Base-by-base conservation (phyloP, 2,888 invertebrate genomes). In the Formica aserva region DNA sequence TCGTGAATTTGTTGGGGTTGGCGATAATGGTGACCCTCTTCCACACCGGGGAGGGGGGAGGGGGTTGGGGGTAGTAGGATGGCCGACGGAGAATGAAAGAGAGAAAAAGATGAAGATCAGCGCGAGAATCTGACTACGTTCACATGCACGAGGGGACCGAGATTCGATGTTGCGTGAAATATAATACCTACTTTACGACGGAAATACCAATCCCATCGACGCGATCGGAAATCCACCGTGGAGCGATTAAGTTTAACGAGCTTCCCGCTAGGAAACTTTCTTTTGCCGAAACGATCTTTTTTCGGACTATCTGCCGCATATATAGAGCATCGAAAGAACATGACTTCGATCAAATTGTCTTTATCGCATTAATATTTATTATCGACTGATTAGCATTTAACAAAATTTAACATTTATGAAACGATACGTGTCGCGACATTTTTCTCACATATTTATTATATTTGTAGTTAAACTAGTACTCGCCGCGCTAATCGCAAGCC, bases 1-100 rank as follows among this genome's bases (percentile, higher is more conserved):
- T 81, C 83, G 87, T 86, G 90, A 91, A 91, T 91, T 91, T 91
- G 91, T 91, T 89, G 86, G 90, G 89, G 89, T 90, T 85, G 82
- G 83, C 82, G 91, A 91, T 91, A 91, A 91, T 90, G 85, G 91
- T 85, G 89, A 87, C 87, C 87, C 90, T 88, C 83, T 83, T 78
- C 86, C 41, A 83, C 55, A 45, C 41, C 3, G 41, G 38, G 38
- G 38, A 1, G 38, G 41, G 41, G 45, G 45, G 2, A 3, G 45
- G 13, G 15, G 11, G 9, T 26, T 32, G 57, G 63, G 82, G 65
- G 55, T 67, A 52, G 62, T 15, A 60, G 78, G 65, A 41, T 45
- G 65, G 69, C 66, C 29, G 57, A 52, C 26, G 45, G 29, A 75
- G 86, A 48, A 69, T 26, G 57, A 72, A 84, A 66, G 67, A 71